Base-by-base conservation (phyloP, 2,888 invertebrate species). In the Anodontia alba region DNA sequence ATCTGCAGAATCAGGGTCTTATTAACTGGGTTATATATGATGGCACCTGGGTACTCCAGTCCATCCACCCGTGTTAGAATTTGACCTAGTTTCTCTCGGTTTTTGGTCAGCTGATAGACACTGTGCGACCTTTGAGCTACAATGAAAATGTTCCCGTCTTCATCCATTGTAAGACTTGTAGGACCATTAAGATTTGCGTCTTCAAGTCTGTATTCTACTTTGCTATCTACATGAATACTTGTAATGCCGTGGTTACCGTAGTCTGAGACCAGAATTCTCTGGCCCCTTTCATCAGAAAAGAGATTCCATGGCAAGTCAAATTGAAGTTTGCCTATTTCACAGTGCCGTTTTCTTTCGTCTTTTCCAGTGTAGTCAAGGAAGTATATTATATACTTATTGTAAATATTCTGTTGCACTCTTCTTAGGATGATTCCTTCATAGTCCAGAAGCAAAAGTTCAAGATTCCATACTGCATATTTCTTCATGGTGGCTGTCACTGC, bases 241-340 rank as follows among this genome's bases (percentile, higher is more conserved):
- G 84, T 82, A 15, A 85, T 75, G 17, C 62, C 42, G 33, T 85
- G 57, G 43, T 69, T 80, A 29, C 84, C 84, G 46, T 79, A 85
- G 54, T 85, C 84, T 23, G 84, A 85, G 5, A 85, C 68, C 12
- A 78, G 36, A 8, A 85, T 51, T 15, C 49, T 51, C 42, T 82
- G 80, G 0, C 84, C 84, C 15, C 29, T n/a, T 1, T 17, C 8
- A 36, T 82, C 71, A 15, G 81, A 82, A 49, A 29, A 76, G 1
- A 85, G 49, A 33, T 82, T 82, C 84, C 84, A 85, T 1, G 84
- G 84, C n/a, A 85, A 66, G 23, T 71, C 80, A 57, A 81, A 76
- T 42, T 81, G 80, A 0, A 85, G 23, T 5, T 54, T 49, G 36
- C 62, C 62, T 20, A 67, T 33, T 57, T 81, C 82, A 62, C 17